These are phyloP conservation scores for Sandelia bainsii DNA, from an alignment of 2,797 vertebrate species.

Conservation along the genomic window DNA sequence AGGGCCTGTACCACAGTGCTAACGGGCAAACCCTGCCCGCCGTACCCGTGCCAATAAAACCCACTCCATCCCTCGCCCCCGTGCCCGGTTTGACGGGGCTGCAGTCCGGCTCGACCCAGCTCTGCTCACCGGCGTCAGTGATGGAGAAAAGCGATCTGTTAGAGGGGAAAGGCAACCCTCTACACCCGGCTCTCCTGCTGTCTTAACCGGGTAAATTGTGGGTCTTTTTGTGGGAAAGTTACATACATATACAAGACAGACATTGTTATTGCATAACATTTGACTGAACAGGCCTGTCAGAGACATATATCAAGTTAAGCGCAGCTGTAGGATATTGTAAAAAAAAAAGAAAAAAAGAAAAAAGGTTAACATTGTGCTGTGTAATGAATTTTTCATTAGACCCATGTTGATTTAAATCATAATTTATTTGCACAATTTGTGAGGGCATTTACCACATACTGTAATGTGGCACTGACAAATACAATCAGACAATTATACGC, in stretches of 20 bases:
- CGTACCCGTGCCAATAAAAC: slow-evolving; percentile 95
- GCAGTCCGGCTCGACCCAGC: slow-evolving; percentile 78
- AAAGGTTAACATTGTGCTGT: slow-evolving; percentile 59
- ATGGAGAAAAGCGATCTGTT: slow-evolving; percentile 86
- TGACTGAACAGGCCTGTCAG: slow-evolving; percentile 17
- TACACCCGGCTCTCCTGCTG: slow-evolving; percentile 91
- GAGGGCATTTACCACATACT: slow-evolving; percentile 72
- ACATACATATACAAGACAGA: slow-evolving; percentile 21
- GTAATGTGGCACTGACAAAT: slow-evolving; percentile 71
- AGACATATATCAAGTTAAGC: slow-evolving; percentile 31
- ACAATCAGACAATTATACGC: slow-evolving; percentile 74
- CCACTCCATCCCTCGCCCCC: slow-evolving; percentile 88
- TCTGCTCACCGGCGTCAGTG: slow-evolving; percentile 83
- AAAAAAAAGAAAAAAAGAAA: slow-evolving; percentile 49
- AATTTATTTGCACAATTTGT: slow-evolving; percentile 76
- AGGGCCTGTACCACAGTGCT: slow-evolving; percentile 90
- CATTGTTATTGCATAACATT: slow-evolving; percentile 16
- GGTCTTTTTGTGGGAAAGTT: slow-evolving; percentile 31
- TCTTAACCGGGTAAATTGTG: slow-evolving; percentile 74
- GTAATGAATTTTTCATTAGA: slow-evolving; percentile 56
- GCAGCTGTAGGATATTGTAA: slow-evolving; percentile 22
- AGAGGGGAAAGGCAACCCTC: slow-evolving; percentile 87
- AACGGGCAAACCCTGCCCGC: slow-evolving; percentile 90
- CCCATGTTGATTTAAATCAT: slow-evolving; percentile 63
- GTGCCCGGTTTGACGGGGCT: slow-evolving; percentile 84